Conservation (phyloP, 2,888 invertebrate genomes). For the Thereva nobilitata region DNA sequence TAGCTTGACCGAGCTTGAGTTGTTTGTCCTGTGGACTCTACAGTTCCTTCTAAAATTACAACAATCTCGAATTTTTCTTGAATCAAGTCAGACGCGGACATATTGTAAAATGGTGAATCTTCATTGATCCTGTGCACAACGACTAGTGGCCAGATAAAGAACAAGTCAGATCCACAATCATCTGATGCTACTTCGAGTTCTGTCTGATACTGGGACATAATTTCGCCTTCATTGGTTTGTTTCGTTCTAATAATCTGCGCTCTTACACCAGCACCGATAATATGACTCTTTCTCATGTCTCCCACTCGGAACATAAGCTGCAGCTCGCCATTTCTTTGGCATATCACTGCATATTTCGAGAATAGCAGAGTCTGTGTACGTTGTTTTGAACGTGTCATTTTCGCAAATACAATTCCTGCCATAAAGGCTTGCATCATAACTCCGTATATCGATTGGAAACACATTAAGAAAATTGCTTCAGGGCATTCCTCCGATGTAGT, state of each 20-base stretch:
- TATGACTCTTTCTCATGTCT: slow-evolving; percentile 92
- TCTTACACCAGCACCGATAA: slow-evolving; percentile 87
- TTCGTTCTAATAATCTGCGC: slow-evolving; percentile 82
- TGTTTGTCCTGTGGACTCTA: slow-evolving; percentile 85
- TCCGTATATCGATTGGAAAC: slow-evolving; percentile 91
- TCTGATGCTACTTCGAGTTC: slow-evolving; percentile 76
- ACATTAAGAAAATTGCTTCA: slow-evolving; percentile 91
- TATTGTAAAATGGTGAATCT: slow-evolving; percentile 82
- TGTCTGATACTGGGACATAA: slow-evolving; percentile 79
- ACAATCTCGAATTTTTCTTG: slow-evolving; percentile 86
- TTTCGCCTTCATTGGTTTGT: slow-evolving; percentile 80
- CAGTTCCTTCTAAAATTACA: slow-evolving; percentile 85
- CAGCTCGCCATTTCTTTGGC: slow-evolving; percentile 81
- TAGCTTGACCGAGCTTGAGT: slow-evolving; percentile 84
- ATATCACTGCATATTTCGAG: slow-evolving; percentile 85
- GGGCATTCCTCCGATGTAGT: slow-evolving; percentile 89
- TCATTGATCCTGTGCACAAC: slow-evolving; percentile 88
- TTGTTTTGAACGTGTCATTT: slow-evolving; percentile 92
- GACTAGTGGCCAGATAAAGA: slow-evolving; percentile 96
- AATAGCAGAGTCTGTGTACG: slow-evolving; percentile 92
- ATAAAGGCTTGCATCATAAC: slow-evolving; percentile 81
- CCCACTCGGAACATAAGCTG: slow-evolving; percentile 92
- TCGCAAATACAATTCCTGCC: slow-evolving; percentile 88
- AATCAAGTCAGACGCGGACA: slow-evolving; percentile 84
- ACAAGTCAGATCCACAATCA: slow-evolving; percentile 83